Conservation (phyloP, 2,888 invertebrate genomes). For the Elegia similella region DNA sequence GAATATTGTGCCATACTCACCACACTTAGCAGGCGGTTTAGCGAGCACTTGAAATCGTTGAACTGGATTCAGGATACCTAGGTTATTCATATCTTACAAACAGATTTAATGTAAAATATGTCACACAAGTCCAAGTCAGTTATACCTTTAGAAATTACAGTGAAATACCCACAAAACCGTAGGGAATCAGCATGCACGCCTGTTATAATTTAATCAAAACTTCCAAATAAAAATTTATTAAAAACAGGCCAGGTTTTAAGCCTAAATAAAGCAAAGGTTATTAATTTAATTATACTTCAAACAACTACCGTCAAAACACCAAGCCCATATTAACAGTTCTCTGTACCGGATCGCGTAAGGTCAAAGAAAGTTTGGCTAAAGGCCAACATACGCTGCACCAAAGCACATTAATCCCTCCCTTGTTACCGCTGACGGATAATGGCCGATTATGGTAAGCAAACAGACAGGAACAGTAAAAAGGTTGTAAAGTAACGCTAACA, state of each 20-base stretch:
- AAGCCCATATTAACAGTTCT: not conserved
- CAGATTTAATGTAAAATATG: too few species aligned
- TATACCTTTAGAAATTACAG: too few species aligned
- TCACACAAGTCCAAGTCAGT: too few species aligned
- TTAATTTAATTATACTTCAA: not conserved
- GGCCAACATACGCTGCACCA: conserved; percentile 5
- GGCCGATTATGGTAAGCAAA: conserved; percentile 7
- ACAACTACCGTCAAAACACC: not conserved
- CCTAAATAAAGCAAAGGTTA: not conserved
- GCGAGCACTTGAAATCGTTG: too few species aligned
- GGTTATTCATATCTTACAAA: too few species aligned
- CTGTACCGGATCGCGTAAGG: not conserved
- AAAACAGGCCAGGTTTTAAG: not conserved
- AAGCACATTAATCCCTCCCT: conserved; percentile 4
- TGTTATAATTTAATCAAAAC: too few species aligned
- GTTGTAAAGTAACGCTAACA: conserved; percentile 8
- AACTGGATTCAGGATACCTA: too few species aligned
- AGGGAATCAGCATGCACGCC: too few species aligned
- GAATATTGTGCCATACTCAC: too few species aligned
- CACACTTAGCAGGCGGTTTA: too few species aligned
- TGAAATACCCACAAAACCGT: too few species aligned
- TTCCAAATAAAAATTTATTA: too few species aligned
- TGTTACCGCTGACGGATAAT: conserved; percentile 1
- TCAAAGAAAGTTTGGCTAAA: conserved; percentile 13
- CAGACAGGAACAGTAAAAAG: conserved; percentile 19